Percentiles rank a stretch among this genome's conserved stretches.
These are phyloP conservation scores for Enteromius argenteus DNA, from an alignment of 2,797 vertebrate genomes.

Conservation along the genomic window DNA sequence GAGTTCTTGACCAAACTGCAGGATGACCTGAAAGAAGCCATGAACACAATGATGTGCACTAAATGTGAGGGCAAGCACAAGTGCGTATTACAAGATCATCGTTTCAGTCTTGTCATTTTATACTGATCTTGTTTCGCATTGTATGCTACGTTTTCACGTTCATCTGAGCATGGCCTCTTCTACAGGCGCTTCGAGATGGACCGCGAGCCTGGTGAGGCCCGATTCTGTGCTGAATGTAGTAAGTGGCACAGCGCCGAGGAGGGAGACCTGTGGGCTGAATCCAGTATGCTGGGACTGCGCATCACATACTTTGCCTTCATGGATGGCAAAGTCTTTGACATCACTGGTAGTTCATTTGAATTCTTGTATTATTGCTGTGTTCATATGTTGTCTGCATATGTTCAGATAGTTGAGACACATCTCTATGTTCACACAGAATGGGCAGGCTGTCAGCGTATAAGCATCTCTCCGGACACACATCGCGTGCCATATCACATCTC, in stretches of 20 bases:
- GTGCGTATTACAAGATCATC: conserved; percentile 72
- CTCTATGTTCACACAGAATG: conserved; percentile 82
- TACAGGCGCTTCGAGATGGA: conserved; percentile 93
- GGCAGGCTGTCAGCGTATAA: conserved; percentile 92
- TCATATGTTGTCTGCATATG: neutral
- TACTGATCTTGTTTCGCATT: neutral
- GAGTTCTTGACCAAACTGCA: conserved; percentile 93
- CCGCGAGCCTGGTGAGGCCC: conserved; percentile 84
- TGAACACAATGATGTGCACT: conserved; percentile 98
- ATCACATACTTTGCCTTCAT: conserved; percentile 95
- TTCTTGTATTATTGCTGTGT: neutral
- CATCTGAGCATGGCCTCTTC: neutral
- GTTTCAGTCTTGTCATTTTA: neutral
- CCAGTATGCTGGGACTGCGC: conserved; percentile 92
- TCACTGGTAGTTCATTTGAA: conserved; percentile 83
- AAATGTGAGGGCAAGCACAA: conserved; percentile 95
- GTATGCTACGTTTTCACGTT: neutral
- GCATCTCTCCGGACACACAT: conserved; percentile 92
- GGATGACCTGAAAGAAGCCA: conserved; percentile 93
- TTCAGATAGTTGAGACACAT: neutral
- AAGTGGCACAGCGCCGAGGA: conserved; percentile 89
- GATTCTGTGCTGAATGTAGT: conserved; percentile 91
- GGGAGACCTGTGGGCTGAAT: conserved; percentile 95
- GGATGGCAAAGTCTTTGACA: conserved; percentile 93
- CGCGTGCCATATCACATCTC: conserved; percentile 95